Conservation (phyloP, 1,140 invertebrate genomes). For the Vanessa atalanta region DNA sequence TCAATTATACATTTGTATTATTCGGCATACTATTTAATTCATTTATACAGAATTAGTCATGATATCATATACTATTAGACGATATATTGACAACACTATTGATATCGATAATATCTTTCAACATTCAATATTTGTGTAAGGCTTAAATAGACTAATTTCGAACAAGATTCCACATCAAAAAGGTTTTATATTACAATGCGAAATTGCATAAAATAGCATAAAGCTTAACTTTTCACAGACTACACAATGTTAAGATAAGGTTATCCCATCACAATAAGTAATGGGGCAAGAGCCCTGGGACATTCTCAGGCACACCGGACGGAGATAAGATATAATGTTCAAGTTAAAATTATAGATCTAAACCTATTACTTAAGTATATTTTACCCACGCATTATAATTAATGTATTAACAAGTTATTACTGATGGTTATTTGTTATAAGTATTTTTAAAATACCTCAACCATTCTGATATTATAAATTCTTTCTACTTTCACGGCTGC, state of each 20-base stretch:
- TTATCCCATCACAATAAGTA: not conserved
- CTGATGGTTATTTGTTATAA: no score
- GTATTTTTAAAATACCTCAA: no score
- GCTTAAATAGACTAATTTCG: not conserved
- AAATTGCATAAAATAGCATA: not conserved
- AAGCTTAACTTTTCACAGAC: not conserved
- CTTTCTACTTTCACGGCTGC: no score
- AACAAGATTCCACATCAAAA: not conserved
- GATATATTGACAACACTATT: no score
- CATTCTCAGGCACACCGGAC: not conserved
- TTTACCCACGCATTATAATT: not conserved
- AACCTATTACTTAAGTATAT: not conserved
- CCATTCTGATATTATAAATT: no score
- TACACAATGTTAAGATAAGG: not conserved
- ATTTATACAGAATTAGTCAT: no score
- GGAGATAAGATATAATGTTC: slow-evolving; percentile 1
- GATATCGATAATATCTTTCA: no score
- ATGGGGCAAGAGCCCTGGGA: slow-evolving; percentile 7
- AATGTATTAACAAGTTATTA: no score
- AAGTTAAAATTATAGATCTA: slow-evolving; percentile 8
- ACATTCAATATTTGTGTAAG: not conserved
- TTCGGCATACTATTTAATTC: no score
- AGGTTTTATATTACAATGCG: slow-evolving; percentile 1
- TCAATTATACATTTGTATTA: no score
- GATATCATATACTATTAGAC: no score